Percentiles rank a stretch among this genome's conserved stretches.
phyloP scores from a whole-genome alignment of 2,113 vertebrate species.

The Piprites chloris region DNA sequence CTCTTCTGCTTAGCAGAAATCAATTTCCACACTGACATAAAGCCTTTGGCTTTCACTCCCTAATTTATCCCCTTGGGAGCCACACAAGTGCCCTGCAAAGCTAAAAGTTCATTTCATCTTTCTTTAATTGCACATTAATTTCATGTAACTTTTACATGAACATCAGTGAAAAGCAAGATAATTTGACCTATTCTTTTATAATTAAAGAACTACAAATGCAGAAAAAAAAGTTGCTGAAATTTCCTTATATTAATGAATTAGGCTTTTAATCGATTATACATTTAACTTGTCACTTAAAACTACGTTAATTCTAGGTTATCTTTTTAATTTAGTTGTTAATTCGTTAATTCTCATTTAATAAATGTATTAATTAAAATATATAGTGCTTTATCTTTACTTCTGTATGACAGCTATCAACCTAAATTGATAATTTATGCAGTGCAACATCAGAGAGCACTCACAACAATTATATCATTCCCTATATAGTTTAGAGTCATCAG shows the following conservation, averaged over 20 bases:
- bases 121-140: constrained; percentile 47
- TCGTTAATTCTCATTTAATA: constrained; percentile 53
- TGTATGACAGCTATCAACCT: constrained; percentile 54
- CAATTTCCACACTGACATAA: neutral
- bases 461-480: neutral
- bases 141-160: constrained; percentile 11
- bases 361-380: constrained; percentile 57
- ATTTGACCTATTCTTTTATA: constrained; percentile 13
- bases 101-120: constrained; percentile 12
- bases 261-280: constrained; percentile 31
- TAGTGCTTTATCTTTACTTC: constrained; percentile 50
- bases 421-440: constrained; percentile 3
- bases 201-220: constrained; percentile 15
- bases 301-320: neutral
- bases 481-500: neutral
- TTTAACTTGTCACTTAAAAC: constrained; percentile 48
- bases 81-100: neutral
- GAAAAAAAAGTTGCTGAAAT: neutral
- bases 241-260: constrained; percentile 31
- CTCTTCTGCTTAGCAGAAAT: neutral
- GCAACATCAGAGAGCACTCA: neutral
- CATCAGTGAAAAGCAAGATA: constrained; percentile 9
- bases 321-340: constrained; percentile 46
- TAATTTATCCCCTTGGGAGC: constrained; percentile 15
- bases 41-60: neutral